phyloP scores from a whole-genome alignment of 53 echinoderm and acorn worm genomes.

The Echinarachnius parma region DNA sequence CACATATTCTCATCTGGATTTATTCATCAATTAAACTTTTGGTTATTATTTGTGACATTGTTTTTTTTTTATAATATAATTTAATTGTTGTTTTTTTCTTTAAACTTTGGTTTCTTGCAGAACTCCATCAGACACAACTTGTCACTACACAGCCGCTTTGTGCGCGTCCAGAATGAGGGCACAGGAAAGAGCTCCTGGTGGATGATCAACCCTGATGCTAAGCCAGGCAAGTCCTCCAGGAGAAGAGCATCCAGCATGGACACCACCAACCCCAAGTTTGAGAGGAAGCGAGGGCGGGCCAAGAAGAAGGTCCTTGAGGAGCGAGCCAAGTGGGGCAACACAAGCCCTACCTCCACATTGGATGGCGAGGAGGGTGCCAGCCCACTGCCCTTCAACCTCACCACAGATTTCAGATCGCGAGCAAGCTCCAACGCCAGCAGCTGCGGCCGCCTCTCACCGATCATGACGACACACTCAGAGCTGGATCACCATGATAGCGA shows the following conservation, averaged over 20 bases:
- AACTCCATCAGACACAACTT: constrained; percentile 98
- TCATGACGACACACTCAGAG: constrained; percentile 72
- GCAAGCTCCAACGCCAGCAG: constrained; percentile 99
- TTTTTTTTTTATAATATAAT: no score
- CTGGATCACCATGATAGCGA: constrained; percentile 92
- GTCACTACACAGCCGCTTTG: constrained; percentile 95
- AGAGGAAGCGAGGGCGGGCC: constrained; percentile 88
- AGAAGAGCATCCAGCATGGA: constrained; percentile 97
- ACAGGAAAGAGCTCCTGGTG: constrained; percentile 99
- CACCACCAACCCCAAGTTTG: constrained; percentile 90
- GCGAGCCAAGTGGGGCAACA: constrained; percentile 64
- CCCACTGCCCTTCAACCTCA: constrained; percentile 66
- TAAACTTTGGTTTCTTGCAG: no score
- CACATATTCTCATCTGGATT: no score
- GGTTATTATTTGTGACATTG: no score
- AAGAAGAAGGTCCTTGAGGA: constrained; percentile 96
- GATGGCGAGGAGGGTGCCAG: constrained; percentile 70
- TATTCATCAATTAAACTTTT: no score
- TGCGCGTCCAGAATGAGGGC: constrained; percentile 96
- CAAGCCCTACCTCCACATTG: constrained; percentile 78
- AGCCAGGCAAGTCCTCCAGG: constrained; percentile 92
- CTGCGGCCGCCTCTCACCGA: constrained; percentile 96
- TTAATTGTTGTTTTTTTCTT: no score
- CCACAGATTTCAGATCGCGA: constrained; percentile 78
- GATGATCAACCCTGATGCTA: constrained; percentile 99